Evolutionary conservation across 2,113 vertebrate genomes (phyloP).

Genomic region (Brienomyrus longianalis): DNA sequence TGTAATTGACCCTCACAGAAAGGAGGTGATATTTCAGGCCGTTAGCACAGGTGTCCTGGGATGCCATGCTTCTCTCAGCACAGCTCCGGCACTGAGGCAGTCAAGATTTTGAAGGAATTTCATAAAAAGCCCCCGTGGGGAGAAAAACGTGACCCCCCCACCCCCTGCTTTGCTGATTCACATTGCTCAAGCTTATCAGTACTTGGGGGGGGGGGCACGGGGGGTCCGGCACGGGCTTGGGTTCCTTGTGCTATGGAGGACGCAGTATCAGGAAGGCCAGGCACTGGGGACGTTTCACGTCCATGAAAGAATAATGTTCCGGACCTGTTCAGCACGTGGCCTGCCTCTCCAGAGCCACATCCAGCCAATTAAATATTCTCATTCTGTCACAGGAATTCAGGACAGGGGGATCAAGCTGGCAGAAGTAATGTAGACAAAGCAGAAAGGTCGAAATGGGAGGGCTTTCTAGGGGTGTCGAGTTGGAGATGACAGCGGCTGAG

Average conservation of each 20-base stretch:
- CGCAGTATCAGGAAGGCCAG: constrained; percentile 51
- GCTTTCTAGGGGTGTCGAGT: background rate
- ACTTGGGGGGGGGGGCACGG: constrained; percentile 37
- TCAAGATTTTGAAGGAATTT: background rate
- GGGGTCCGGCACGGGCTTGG: constrained; percentile 42
- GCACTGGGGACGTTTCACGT: constrained; percentile 51
- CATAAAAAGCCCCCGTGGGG: background rate
- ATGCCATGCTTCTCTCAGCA: background rate
- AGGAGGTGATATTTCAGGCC: background rate
- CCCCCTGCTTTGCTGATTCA: constrained; percentile 19
- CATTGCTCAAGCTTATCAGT: constrained; percentile 37
- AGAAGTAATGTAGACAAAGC: constrained; percentile 6
- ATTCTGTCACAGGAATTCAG: constrained; percentile 46
- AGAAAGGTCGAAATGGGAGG: background rate
- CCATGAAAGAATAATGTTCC: constrained; percentile 65
- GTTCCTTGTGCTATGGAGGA: constrained; percentile 42
- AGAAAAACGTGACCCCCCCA: constrained; percentile 18
- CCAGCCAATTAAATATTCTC: constrained; percentile 64
- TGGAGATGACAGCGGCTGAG: background rate
- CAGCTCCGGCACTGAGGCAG: background rate
- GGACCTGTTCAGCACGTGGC: constrained; percentile 50
- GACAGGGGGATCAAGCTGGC: constrained; percentile 37
- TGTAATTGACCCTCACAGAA: background rate
- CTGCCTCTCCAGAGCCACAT: constrained; percentile 44
- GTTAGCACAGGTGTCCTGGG: background rate